Conservation (phyloP, 2,113 vertebrate genomes). For the Arvicanthis niloticus region DNA sequence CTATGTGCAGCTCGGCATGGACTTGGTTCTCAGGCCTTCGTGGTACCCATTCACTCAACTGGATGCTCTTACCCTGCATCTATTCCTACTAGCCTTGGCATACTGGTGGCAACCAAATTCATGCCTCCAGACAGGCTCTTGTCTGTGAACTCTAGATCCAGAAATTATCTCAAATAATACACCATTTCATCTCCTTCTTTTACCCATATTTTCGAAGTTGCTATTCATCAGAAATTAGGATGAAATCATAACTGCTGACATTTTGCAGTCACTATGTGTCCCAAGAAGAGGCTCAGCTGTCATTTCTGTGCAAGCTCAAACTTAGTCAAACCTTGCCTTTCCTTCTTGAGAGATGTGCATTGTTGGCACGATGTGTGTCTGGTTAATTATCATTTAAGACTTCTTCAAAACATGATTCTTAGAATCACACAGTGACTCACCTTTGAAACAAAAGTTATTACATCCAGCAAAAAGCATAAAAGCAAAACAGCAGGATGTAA, state of each 20-base stretch:
- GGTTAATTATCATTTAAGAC: constrained; percentile 62
- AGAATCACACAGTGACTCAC: constrained; percentile 21
- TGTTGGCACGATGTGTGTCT: background rate
- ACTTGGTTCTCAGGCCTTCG: background rate
- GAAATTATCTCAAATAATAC: background rate
- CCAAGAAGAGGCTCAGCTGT: background rate
- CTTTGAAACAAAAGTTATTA: constrained; percentile 52
- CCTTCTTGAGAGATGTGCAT: background rate
- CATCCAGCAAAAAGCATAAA: constrained; percentile 23
- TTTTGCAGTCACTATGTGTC: background rate
- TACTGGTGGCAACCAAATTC: background rate
- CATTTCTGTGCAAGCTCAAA: background rate
- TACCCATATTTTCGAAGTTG: background rate
- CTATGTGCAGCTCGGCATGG: fast-evolving
- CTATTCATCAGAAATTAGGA: background rate
- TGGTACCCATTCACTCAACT: background rate
- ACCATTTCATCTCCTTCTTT: background rate
- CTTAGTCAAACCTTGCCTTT: background rate
- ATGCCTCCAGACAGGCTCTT: background rate
- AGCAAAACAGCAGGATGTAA: constrained; percentile 17
- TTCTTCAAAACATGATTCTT: constrained; percentile 42
- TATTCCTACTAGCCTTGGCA: background rate
- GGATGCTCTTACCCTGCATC: background rate
- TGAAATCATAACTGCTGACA: background rate
- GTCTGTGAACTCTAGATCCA: background rate